Evolutionary conservation across 2,888 invertebrate species (phyloP), one percentile per base, ranked within the genome.

Genomic region (Caenorhabditis doughertyi): DNA sequence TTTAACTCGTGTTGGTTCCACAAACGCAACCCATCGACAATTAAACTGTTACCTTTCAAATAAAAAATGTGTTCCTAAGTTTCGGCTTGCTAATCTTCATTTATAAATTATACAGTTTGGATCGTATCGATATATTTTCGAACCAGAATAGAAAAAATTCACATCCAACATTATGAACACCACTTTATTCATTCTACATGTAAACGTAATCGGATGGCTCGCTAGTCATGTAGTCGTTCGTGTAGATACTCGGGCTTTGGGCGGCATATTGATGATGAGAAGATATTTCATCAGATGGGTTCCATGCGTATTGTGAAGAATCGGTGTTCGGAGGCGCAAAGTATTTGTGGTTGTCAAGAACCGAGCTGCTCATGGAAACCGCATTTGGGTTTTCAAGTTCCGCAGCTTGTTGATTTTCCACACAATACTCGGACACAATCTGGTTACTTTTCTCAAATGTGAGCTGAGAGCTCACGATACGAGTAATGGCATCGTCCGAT

Each of bases 131-230:
- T 39, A 39, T 16, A 13, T 39, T 39, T 13, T 2, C 11, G 39
- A 13, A 13, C 16, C 39, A 13, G n/a, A n/a, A n/a, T n/a, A n/a
- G n/a, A n/a, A n/a, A n/a, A n/a, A n/a, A n/a, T 39, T 39, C 9
- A 32, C 9, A 7, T 32, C 4, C 32, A 32, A 4, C 5, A 32
- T 16, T 13, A 16, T 4, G 2, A 53, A 39, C 25, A 51, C n/a
- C 8, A 11, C 21, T 65, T 67, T 51, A 51, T 53, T 53, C 51
- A n/a, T 5, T 58, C 62, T 16, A 70, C 68, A 77, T 77, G 62
- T 77, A 67, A 27, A 68, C 68, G 27, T 77, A 77, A 21, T 77
- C 77, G 9, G 77, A 77, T 3, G 77, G 77, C 35, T 77, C 77
- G 47, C 77, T 68, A 39, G 77, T 77, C 60, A 68, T 53, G 62